Conservation (phyloP, 2,113 vertebrate species). For the Phycodurus eques region DNA sequence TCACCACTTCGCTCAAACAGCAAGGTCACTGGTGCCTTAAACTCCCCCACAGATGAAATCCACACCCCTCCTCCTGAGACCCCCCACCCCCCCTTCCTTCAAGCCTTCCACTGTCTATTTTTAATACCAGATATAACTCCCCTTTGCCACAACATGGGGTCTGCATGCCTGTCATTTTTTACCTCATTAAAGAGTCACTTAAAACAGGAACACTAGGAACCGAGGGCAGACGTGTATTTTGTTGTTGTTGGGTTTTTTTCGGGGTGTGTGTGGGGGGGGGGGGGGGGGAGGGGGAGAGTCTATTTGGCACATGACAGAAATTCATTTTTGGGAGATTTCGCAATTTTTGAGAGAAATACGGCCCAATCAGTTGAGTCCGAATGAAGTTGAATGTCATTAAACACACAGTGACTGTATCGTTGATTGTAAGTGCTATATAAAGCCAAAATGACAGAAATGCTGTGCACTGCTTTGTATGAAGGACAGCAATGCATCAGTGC, state of each 20-base stretch:
- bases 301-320: slow-evolving; percentile 19
- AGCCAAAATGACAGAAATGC: background rate
- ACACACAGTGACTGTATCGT: slow-evolving; percentile 19
- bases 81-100: slow-evolving; percentile 58
- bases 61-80: slow-evolving; percentile 50
- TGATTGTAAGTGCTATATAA: slow-evolving; percentile 43
- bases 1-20: slow-evolving; percentile 51
- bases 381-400: slow-evolving; percentile 30
- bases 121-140: slow-evolving; percentile 71
- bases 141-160: slow-evolving; percentile 64
- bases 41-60: slow-evolving; percentile 52
- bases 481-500: slow-evolving; percentile 19
- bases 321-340: slow-evolving; percentile 20
- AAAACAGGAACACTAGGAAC: slow-evolving; percentile 65
- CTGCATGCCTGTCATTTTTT: slow-evolving; percentile 70
- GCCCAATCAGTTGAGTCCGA: slow-evolving; percentile 17
- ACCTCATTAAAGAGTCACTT: slow-evolving; percentile 74
- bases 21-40: slow-evolving; percentile 64
- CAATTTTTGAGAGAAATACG: slow-evolving; percentile 4
- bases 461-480: slow-evolving; percentile 21
- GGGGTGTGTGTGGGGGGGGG: background rate
- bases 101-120: slow-evolving; percentile 70
- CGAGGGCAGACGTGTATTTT: slow-evolving; percentile 40
- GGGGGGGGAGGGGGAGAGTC: too few species aligned
- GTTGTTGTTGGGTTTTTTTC: slow-evolving; percentile 24